Evolutionary conservation across 1,140 invertebrate genomes (phyloP), one percentile per base, ranked within the genome.

Genomic region (Leptestheria dahalacensis): DNA sequence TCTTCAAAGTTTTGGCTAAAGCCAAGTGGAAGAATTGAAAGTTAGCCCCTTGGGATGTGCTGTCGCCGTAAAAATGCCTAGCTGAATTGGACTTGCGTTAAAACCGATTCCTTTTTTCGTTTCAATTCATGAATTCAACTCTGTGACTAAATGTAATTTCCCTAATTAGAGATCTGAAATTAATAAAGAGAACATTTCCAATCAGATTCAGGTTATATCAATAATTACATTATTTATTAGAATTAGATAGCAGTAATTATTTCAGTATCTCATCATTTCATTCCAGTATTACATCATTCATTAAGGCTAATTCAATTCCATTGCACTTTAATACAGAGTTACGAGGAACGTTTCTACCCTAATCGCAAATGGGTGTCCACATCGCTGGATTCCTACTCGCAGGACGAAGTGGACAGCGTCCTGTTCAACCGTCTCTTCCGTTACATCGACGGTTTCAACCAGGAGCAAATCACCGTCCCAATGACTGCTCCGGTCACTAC

Each of bases 401-500:
- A 52, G 21, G 20, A 20, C 2, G 50, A 52, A 1, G 50, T 52
- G 11, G 12, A 52, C 12, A 20, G 50, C 12, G 11, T 15, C 12
- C 20, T 52, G 25, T 52, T 52, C 50, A 52, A 52, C 50, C 50
- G 50, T 20, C 50, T 52, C 11, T 52, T 52, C 3, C 21, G 25
- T 11, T 52, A 52, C 50, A 52, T 52, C 50, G 50, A 52, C 11
- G 50, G 50, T 11, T 11, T 15, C 20, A 52, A 52, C 50, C 12
- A 11, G 11, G 50, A 11, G 50, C 12, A 62, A 15, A 64, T 60
- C 9, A 69, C 69, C 29, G 65, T 72, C 33, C 68, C 69, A 6
- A 72, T 72, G 71, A 72, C 71, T 20, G 65, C 68, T 2, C 71
- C 71, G 10, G 70, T 72, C 21, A 64, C 69, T 9, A 70, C 69